Conservation (phyloP, 2,113 vertebrate genomes). For the Chionomys nivalis region DNA sequence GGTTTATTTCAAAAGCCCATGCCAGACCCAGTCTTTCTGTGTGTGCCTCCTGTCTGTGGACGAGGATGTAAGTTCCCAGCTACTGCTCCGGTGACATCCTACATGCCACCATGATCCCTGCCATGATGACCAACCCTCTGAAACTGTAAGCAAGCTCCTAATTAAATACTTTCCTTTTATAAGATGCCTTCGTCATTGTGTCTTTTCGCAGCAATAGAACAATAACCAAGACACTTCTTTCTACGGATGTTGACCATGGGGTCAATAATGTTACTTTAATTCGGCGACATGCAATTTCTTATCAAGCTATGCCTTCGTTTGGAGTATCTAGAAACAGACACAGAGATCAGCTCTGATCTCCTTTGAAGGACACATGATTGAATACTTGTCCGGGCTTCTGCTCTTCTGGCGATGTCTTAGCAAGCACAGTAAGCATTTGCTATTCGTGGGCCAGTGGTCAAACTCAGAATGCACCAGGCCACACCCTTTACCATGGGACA, state of each 20-base stretch:
- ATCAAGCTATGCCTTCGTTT: not conserved
- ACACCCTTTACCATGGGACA: not conserved
- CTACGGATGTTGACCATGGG: not conserved
- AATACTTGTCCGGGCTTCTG: fast-evolving
- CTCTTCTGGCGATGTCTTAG: not conserved
- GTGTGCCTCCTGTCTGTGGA: not conserved
- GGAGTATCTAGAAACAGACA: not conserved
- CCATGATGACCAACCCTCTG: not conserved
- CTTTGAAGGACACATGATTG: fast-evolving
- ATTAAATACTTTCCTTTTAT: not conserved
- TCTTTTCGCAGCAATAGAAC: not conserved
- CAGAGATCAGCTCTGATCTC: not conserved
- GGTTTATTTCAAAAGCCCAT: not conserved
- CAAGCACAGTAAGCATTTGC: fast-evolving
- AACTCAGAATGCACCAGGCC: not conserved
- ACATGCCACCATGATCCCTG: not conserved
- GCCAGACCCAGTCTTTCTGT: not conserved
- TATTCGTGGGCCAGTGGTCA: fast-evolving
- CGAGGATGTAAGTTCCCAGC: not conserved
- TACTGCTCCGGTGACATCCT: not conserved
- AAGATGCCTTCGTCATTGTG: not conserved
- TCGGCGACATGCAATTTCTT: not conserved
- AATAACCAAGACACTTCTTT: not conserved
- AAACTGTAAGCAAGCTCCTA: not conserved
- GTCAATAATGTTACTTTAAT: not conserved